A percentile compares a stretch with the other conserved stretches of the same genome.
Conservation (phyloP, 1,140 invertebrate genomes). For the Macrostomum lignano region DNA sequence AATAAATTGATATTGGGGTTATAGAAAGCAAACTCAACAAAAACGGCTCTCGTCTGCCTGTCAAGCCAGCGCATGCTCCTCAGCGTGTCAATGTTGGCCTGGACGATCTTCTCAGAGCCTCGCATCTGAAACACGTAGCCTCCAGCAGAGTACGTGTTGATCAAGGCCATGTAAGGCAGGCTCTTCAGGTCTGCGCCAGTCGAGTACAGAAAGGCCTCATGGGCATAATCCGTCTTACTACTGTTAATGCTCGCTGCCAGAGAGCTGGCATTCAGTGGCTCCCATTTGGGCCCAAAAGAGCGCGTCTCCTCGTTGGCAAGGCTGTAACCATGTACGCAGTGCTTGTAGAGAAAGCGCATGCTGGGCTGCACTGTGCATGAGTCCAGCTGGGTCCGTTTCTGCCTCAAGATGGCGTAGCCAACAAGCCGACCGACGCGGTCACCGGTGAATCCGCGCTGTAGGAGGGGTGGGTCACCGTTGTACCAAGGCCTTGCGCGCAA, state of each 20-base stretch:
- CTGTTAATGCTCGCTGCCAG: too few species aligned
- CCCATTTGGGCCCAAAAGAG: too few species aligned
- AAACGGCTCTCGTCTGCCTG: conserved; percentile 37
- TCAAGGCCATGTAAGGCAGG: too few species aligned
- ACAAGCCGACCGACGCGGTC: conserved; percentile 31
- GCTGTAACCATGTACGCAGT: too few species aligned
- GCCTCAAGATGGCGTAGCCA: conserved; percentile 32
- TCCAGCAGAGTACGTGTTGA: too few species aligned
- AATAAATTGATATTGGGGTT: conserved; percentile 47
- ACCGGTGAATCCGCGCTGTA: conserved; percentile 30
- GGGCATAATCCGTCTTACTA: too few species aligned
- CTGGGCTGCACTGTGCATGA: too few species aligned
- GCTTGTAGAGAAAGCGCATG: too few species aligned
- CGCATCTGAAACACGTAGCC: conserved; percentile 31
- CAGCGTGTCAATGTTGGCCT: conserved; percentile 17
- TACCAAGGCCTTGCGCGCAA: conserved; percentile 30
- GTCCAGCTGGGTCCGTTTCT: conserved; percentile 25
- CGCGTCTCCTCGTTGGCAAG: too few species aligned
- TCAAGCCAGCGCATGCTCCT: conserved; percentile 35
- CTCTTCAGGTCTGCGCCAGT: too few species aligned
- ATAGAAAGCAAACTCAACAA: conserved; percentile 44
- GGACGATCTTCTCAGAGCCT: conserved; percentile 20
- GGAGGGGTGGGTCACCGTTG: conserved; percentile 29
- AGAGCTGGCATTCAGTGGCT: too few species aligned
- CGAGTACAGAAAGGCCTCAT: too few species aligned